Conservation (phyloP, 2,113 vertebrate genomes). For the Sphyrna mokarran region DNA sequence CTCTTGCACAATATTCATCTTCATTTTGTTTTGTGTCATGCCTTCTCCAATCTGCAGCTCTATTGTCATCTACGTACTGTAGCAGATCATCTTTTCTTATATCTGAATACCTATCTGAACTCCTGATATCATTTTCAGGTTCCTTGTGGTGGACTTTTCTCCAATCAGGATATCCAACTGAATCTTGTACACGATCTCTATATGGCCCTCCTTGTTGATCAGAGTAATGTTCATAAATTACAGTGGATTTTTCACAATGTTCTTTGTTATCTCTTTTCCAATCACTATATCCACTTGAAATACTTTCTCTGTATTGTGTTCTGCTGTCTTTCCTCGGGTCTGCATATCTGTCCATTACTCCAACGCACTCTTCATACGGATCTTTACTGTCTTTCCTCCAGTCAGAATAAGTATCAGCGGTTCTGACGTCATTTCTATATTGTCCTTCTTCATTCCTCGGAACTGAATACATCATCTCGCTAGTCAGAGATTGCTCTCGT, state of each 20-base stretch:
- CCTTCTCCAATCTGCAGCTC: not conserved
- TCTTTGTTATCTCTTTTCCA: constrained; percentile 16
- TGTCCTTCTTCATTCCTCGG: not conserved
- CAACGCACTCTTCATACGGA: not conserved
- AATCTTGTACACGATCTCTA: not conserved
- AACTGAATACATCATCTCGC: not conserved
- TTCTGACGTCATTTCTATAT: not conserved
- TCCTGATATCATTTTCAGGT: not conserved
- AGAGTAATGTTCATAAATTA: not conserved
- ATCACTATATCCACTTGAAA: constrained; percentile 11
- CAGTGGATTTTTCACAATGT: not conserved
- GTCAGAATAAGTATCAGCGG: not conserved
- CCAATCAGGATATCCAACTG: constrained; percentile 18
- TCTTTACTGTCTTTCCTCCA: constrained; percentile 17
- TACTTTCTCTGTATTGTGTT: not conserved
- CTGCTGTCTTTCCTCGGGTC: not conserved
- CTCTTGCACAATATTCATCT: not conserved
- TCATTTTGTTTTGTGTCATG: constrained; percentile 22
- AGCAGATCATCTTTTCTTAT: constrained; percentile 1
- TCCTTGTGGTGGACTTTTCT: not conserved
- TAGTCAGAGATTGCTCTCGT: not conserved
- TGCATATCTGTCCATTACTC: not conserved
- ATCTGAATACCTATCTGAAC: constrained; percentile 6
- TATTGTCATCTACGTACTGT: not conserved
- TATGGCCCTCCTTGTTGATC: not conserved